Base-by-base conservation (phyloP, 53 echinoderm and acorn worm species). In the Echinarachnius parma region DNA sequence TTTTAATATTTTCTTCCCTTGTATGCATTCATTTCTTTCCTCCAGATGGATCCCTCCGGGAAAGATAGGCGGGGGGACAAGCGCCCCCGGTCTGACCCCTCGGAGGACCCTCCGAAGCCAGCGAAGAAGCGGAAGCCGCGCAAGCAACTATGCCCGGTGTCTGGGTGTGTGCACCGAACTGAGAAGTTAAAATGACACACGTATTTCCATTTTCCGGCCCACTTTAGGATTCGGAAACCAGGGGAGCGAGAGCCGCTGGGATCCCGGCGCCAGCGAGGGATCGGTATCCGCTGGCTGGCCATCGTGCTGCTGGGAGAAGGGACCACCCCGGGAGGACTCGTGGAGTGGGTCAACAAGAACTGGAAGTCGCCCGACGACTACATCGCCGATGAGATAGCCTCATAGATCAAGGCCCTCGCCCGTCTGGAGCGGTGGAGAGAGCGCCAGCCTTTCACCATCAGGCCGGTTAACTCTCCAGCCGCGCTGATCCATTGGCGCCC, bases 141-240 rank as follows among this genome's bases (percentile, higher is more conserved):
- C n/a, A n/a, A n/a, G n/a, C n/a, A n/a, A n/a, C n/a, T n/a, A n/a
- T 74, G 74, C 28, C 74, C 56, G 26, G 58, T 74, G 1, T 27
- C 55, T 0, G 74, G 74, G 14, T 74, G 74, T 74, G 26, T 56
- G n/a, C 74, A 74, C 28, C 0, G 28, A 0, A 74, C 74, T 1
- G 58, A 74, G 7, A 74, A 74, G 23, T 54, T 74, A 19, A 74
- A 74, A 11, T 74, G 55, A 58, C 74, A 74, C 19, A 58, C 58
- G 0, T 74, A 56, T n/a, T 74, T 56, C 11, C 74, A 74, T 10
- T 9, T 74, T 26, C 74, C 74, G 21, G 56, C 55, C 0, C 58
- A 22, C 23, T 74, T 16, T 0, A 35, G 74, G 18, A 74, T 74
- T 10, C 58, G 42, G 20, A 26, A 36, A 18, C n/a, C n/a, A n/a